These are phyloP conservation scores for Metalampra italica DNA, from an alignment of 2,888 invertebrate species.

Conservation along the genomic window DNA sequence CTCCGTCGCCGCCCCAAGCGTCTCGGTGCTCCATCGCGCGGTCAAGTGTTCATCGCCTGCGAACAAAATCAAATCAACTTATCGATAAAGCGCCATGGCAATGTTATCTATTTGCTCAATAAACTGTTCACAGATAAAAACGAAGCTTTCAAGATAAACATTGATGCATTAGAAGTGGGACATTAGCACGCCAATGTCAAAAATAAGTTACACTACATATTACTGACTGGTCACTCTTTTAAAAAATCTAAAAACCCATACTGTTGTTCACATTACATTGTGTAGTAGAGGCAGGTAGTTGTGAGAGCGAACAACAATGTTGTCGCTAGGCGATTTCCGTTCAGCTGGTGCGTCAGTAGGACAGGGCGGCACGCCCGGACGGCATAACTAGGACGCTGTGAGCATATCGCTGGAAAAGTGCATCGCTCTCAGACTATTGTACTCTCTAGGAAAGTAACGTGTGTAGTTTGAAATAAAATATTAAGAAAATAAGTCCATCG, in stretches of 20 bases:
- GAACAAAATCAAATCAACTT: slow-evolving; percentile 31
- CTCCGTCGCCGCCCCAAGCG: slow-evolving; percentile 59
- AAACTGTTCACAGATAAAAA: background rate
- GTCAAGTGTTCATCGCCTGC: slow-evolving; percentile 73
- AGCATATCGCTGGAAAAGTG: slow-evolving; percentile 33
- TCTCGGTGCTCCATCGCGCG: slow-evolving; percentile 67
- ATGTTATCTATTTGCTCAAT: background rate
- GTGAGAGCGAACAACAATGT: slow-evolving; percentile 62
- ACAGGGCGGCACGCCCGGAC: slow-evolving; percentile 35
- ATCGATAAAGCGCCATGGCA: slow-evolving; percentile 7
- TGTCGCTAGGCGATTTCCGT: slow-evolving; percentile 73
- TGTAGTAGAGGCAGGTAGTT: background rate
- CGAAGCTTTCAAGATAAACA: slow-evolving; percentile 14
- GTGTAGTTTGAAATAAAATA: background rate
- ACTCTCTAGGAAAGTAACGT: background rate
- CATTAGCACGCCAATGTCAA: too few species aligned
- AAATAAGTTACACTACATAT: too few species aligned
- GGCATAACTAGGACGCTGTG: slow-evolving; percentile 68
- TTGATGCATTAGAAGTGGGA: background rate
- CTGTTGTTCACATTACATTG: background rate
- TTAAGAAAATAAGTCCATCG: background rate
- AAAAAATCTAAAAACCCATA: background rate
- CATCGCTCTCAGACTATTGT: slow-evolving; percentile 8
- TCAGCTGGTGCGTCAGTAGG: slow-evolving; percentile 32
- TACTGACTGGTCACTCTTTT: too few species aligned